A percentile compares a stretch with the other conserved stretches of the same genome.
Evolutionary conservation across 2,113 vertebrate genomes (phyloP).

Genomic region (Fulica atra): DNA sequence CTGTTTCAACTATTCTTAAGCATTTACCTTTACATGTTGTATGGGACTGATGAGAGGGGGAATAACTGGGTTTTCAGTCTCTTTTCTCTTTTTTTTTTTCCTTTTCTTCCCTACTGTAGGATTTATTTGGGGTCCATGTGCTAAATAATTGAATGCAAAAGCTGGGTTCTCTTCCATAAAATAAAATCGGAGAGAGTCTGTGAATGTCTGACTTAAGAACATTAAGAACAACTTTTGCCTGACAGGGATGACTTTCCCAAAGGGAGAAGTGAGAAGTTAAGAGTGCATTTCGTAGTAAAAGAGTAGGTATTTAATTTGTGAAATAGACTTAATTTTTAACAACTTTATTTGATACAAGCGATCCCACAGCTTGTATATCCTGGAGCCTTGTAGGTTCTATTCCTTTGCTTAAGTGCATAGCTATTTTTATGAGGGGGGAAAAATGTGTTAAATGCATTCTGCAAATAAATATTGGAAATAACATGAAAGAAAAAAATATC

Average conservation of each 20-base stretch:
- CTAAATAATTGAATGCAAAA: not conserved
- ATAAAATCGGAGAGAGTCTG: not conserved
- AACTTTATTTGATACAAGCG: not conserved
- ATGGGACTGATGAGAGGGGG: not conserved
- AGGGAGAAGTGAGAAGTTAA: not conserved
- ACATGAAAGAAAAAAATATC: not conserved
- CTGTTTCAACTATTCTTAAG: not conserved
- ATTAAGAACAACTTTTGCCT: not conserved
- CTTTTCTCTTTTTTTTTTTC: not conserved
- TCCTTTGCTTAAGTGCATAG: not conserved
- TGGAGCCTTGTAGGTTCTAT: not conserved
- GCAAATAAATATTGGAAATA: not conserved
- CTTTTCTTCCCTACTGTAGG: accelerated
- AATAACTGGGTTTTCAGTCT: not conserved
- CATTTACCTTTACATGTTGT: not conserved
- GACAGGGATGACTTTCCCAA: not conserved
- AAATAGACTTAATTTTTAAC: not conserved
- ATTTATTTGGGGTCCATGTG: not conserved
- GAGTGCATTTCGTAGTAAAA: not conserved
- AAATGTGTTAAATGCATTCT: not conserved
- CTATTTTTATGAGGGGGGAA: not conserved
- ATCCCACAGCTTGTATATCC: not conserved
- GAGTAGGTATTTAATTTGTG: not conserved
- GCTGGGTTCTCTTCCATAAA: not conserved
- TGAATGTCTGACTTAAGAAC: not conserved